Evolutionary conservation across 1,140 invertebrate species (phyloP), one percentile per base, ranked within the genome.

Genomic region (Phenacoccus solenopsis): DNA sequence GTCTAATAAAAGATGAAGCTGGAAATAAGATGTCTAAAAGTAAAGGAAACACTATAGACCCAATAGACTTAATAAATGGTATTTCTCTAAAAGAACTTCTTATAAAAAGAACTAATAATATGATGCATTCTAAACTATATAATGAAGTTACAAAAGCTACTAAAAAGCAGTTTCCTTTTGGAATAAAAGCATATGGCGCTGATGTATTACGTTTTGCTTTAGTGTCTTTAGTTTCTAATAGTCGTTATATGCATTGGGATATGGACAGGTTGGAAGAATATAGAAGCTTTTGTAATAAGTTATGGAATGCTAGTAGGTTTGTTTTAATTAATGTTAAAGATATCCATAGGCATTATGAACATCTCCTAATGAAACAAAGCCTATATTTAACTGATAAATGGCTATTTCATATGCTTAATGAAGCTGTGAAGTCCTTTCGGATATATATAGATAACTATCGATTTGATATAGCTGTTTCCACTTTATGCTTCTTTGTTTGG

Each of bases 21-120:
- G 85, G 87, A 28, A 79, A 83, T 72, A 98, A 98, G 84, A 98
- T 98, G 95, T 98, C 95, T 16, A 98, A 98, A 81, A 95, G 92
- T 7, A 83, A 87, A 73, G 88, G 90, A 57, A 98, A 98, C 80
- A 91, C 95, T 3, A 84, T 96, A 4, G 84, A 89, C 76, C 94
- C 95, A 0, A 77, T 86, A 82, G 82, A 88, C 76, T 80, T 89
- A 1, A 86, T 90, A 69, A 75, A 82, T 59, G 57, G 87, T 32
- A 81, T 73, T 64, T 70, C 70, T 20, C 56, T 72, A 28, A 56
- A 72, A 38, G 73, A 72, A 28, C 24, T 70, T 7, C 28, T 20
- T 22, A 13, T 1, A n/a, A 69, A 75, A 59, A 24, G 49, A 1
- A 74, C 28, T 16, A 28, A 7, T 4, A 49, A 27, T 22, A 27